These are phyloP conservation scores for Diceros bicornis DNA, from an alignment of 2,797 vertebrate species.

Conservation along the genomic window DNA sequence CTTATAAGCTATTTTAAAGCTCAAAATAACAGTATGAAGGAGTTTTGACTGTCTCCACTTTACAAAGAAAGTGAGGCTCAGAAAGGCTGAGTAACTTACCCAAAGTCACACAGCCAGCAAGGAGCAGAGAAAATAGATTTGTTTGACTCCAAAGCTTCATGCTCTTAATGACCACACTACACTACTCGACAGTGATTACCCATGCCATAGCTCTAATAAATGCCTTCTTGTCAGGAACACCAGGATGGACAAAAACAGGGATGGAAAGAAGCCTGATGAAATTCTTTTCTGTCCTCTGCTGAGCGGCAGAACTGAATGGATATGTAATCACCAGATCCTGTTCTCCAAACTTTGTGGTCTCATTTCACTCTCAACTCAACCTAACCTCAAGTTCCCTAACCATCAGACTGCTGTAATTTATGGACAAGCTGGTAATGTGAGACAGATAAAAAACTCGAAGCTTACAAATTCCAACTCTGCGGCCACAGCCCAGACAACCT, in stretches of 20 bases:
- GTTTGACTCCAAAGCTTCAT: neutral
- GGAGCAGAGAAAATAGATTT: neutral
- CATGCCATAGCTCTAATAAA: neutral
- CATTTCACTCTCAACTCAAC: neutral
- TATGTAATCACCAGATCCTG: neutral
- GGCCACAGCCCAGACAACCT: neutral
- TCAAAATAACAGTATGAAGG: neutral
- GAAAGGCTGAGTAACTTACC: conserved; percentile 53
- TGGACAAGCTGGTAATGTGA: neutral
- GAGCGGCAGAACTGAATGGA: neutral
- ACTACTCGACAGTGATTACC: neutral
- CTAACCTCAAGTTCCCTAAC: neutral
- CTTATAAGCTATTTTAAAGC: neutral
- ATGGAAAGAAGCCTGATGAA: neutral
- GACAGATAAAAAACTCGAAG: conserved; percentile 23
- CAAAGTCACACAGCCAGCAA: conserved; percentile 34
- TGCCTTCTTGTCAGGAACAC: neutral
- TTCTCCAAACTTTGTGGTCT: neutral
- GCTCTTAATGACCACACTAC: neutral
- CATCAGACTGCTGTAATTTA: neutral
- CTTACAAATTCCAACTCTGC: conserved; percentile 7
- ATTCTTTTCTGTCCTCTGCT: neutral
- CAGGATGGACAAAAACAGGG: neutral
- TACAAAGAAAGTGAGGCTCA: neutral
- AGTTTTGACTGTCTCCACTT: neutral